Evolutionary conservation across 2,113 vertebrate species (phyloP), one percentile per base, ranked within the genome.

Genomic region (Panurus biarmicus): DNA sequence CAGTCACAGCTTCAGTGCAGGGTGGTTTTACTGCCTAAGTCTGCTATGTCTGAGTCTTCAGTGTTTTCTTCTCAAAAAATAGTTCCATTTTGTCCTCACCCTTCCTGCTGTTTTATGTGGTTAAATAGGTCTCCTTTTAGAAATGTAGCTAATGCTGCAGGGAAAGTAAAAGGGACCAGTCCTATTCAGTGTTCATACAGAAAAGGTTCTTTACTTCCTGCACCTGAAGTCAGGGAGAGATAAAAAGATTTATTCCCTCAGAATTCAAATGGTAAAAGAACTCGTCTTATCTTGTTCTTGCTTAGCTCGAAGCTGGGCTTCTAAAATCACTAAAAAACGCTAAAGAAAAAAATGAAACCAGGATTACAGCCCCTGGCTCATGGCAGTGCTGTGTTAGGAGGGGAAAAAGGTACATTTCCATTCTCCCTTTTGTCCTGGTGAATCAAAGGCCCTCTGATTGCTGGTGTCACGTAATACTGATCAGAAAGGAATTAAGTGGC

Each of bases 401-500:
- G 76, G 81, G 67, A 2, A 19, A 58, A 83, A 93, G 92, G 53
- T 48, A 53, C n/a, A 38, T 75, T 90, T 95, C 87, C 81, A 71
- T 95, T 89, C 79, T 91, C 72, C 25, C 81, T 76, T 96, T 97
- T 95, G 93, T 96, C 47, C 76, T 62, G 81, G 60, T 85, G 74
- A 97, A 96, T 95, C 96, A 94, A 87, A 93, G 86, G 38, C 74
- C 33, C 25, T 96, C 81, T 97, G 74, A 94, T 79, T 96, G 93
- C 79, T 81, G 88, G 80, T 95, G 95, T 80, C 90, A 94, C 3
- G 22, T 87, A 81, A 94, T 72, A 85, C 75, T 77, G 78, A 96
- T 95, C 87, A 97, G 95, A 96, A 97, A 91, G 86, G 93, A 97
- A 97, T 97, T 97, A 97, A 97, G 93, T 93, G 79, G 94, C 93